Evolutionary conservation across 2,113 vertebrate genomes (phyloP), one percentile per base, ranked within the genome.

Genomic region (Glaucidium brasilianum): DNA sequence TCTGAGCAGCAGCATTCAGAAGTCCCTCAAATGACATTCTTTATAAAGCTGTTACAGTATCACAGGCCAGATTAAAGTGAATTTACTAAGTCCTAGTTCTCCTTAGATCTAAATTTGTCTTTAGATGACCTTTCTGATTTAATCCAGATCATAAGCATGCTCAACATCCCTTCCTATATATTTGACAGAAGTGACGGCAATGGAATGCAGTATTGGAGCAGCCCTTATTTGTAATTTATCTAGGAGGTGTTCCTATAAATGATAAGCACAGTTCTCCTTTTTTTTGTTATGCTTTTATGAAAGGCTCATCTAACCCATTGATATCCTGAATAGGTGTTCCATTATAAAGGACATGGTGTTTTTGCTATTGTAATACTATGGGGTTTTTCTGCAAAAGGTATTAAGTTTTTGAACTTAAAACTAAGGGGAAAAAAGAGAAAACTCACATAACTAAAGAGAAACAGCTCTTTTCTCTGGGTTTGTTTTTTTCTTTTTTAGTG

Each of bases 271-370:
- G 47, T 32, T 67, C 21, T 81, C 32, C 5, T 34, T 60, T 76
- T 41, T 68, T 88, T 43, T 74, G 45, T 85, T 74, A 92, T 35
- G 47, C 41, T 94, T 96, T 97, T 94, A 92, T 91, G 76, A 95
- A 94, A 89, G 63, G 19, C 30, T 94, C 83, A 58, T 94, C 82
- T 94, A 94, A 85, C 59, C n/a, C 64, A 82, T 0, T 94, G 96
- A 80, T 90, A 93, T 94, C 85, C 92, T 96, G 96, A 89, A 92
- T 92, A 97, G 96, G 96, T 97, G 96, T 96, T 96, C 94, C 96
- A 96, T 96, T 96, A 91, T 86, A 94, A 94, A 91, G n/a, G 32
- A 67, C 43, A 62, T 21, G 49, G 72, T 87, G 80, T 0, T 92
- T 96, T 96, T 92, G 76, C 60, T 87, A 29, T 95, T 71, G 72